A percentile compares a stretch with the other conserved stretches of the same genome.
Evolutionary conservation across 1,140 invertebrate genomes (phyloP).

Genomic region (Paramacrobiotus metropolitanus): DNA sequence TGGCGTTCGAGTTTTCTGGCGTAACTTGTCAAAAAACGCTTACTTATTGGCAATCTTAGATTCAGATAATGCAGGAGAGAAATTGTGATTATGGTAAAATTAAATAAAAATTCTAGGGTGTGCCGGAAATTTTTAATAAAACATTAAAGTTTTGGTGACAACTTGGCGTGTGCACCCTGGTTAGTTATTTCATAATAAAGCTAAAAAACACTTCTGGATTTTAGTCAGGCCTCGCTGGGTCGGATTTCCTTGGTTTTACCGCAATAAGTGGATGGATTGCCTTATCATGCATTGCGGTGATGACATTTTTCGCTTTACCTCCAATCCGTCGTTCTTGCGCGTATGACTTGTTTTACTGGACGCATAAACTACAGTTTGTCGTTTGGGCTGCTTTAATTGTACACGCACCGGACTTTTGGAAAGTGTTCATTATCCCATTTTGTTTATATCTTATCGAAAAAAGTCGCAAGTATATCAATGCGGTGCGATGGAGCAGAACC

Average conservation of each 20-base stretch:
- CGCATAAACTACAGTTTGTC: slow-evolving; percentile 63
- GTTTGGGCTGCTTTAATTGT: slow-evolving; percentile 64
- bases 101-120: not conserved
- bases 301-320: slow-evolving; percentile 17
- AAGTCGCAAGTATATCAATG: slow-evolving; percentile 18
- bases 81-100: not conserved
- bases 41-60: too few species aligned
- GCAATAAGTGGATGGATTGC: slow-evolving; percentile 16
- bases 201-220: slow-evolving; percentile 17
- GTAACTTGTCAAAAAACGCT: too few species aligned
- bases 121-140: too few species aligned
- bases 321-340: slow-evolving; percentile 14
- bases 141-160: too few species aligned
- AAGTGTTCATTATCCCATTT: slow-evolving; percentile 69
- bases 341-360: slow-evolving; percentile 72
- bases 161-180: not conserved
- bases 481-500: slow-evolving; percentile 17
- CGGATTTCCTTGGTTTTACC: slow-evolving; percentile 15
- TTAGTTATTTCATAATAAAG: slow-evolving; percentile 6
- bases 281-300: slow-evolving; percentile 15
- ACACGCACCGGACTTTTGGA: slow-evolving; percentile 81
- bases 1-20: too few species aligned
- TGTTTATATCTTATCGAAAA: slow-evolving; percentile 53
- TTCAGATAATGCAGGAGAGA: not conserved
- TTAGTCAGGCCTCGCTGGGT: slow-evolving; percentile 14